Conservation (phyloP, 1,140 invertebrate species). For the Ostrea edulis region DNA sequence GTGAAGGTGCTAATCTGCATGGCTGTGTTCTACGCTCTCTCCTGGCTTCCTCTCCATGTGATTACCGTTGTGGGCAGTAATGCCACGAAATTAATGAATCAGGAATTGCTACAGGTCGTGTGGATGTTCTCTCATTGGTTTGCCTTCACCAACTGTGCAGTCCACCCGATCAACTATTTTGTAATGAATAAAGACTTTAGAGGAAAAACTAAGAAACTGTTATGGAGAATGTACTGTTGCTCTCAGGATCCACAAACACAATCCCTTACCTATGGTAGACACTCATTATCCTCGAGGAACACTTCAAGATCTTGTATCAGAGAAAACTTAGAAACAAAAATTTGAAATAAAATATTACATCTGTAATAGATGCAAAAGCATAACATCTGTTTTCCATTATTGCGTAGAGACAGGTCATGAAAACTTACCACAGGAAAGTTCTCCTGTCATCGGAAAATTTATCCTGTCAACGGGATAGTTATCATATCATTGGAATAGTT, state of each 20-base stretch:
- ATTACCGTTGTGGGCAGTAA: constrained; percentile 41
- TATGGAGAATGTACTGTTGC: not conserved
- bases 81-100: constrained; percentile 20
- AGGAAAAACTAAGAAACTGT: not conserved
- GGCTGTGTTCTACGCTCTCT: constrained; percentile 47
- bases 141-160: constrained; percentile 49
- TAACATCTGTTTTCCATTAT: not conserved
- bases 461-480: no score
- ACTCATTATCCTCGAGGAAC: not conserved
- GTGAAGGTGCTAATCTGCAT: constrained; percentile 52
- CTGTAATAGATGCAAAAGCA: not conserved
- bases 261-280: not conserved
- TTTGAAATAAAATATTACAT: not conserved
- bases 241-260: not conserved
- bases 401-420: not conserved
- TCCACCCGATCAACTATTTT: constrained; percentile 50
- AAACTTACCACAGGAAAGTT: no score
- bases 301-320: not conserved
- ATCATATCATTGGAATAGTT: no score
- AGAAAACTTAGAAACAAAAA: not conserved
- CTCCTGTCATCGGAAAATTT: no score
- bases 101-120: constrained; percentile 44
- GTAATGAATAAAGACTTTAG: constrained; percentile 52
- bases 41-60: constrained; percentile 51
- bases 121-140: constrained; percentile 53